A percentile compares a stretch with the other conserved stretches of the same genome.
Conservation (phyloP, 2,888 invertebrate genomes). For the Dioctria linearis region DNA sequence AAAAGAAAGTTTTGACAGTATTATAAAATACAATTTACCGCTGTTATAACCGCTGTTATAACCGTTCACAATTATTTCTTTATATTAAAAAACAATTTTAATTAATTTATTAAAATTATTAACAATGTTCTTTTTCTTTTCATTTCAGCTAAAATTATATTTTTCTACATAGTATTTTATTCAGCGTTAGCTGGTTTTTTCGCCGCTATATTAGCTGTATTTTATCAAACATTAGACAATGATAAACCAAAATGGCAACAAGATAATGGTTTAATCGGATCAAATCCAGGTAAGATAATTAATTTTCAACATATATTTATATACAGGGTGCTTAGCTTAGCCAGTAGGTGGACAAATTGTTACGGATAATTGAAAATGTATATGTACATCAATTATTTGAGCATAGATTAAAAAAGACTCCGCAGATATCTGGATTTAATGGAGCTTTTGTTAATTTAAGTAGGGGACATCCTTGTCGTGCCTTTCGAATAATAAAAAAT, state of each 20-base stretch:
- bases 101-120: constrained; percentile 6
- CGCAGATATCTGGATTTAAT: no score
- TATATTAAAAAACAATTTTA: not conserved
- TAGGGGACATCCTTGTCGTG: no score
- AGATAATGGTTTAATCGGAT: constrained; percentile 89
- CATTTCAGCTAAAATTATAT: constrained; percentile 90
- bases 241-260: constrained; percentile 92
- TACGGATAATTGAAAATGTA: no score
- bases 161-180: constrained; percentile 98
- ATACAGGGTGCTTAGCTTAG: no score
- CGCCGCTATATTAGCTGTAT: constrained; percentile 93
- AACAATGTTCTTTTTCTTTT: constrained; percentile 47
- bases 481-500: no score
- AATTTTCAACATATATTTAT: not conserved
- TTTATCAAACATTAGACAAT: constrained; percentile 91
- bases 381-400: no score
- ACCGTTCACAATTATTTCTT: not conserved
- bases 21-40: not conserved
- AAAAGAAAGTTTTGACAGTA: no score
- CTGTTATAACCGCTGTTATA: not conserved
- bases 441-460: no score
- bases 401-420: no score
- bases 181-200: constrained; percentile 93
- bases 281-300: constrained; percentile 86
- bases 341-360: no score